phyloP scores from a whole-genome alignment of 37 sponge, comb jelly and placozoan genomes.

The Chondrilla cf. caribensis region DNA sequence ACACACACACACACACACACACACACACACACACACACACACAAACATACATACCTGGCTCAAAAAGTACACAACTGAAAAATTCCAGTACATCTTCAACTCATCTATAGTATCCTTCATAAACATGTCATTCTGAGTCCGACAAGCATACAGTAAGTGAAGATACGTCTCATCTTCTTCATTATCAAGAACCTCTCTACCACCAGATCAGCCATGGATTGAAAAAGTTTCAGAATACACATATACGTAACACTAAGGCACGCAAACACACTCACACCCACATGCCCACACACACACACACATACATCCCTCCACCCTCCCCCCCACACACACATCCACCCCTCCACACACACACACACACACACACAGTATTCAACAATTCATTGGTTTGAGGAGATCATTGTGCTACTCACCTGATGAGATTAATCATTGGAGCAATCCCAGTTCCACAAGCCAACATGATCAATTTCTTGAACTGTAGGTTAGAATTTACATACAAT shows the following conservation, averaged over 20 bases:
- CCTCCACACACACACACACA: too few relatives aligned
- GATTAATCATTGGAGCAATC: slow-evolving; percentile 74
- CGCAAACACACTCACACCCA: too few relatives aligned
- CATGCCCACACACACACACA: too few relatives aligned
- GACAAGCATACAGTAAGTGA: slow-evolving; percentile 53
- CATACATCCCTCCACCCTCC: too few relatives aligned
- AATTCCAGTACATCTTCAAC: slow-evolving; percentile 62
- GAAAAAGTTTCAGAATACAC: too few relatives aligned
- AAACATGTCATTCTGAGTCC: slow-evolving; percentile 64
- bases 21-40: too few relatives aligned
- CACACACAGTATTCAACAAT: too few relatives aligned
- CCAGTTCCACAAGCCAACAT: slow-evolving; percentile 87
- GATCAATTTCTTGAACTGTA: slow-evolving; percentile 39
- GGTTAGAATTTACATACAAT: too few relatives aligned
- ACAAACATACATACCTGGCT: slow-evolving; percentile 18
- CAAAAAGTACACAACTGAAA: slow-evolving; percentile 39
- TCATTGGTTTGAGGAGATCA: too few relatives aligned
- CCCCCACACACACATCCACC: too few relatives aligned
- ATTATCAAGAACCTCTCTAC: slow-evolving; percentile 47
- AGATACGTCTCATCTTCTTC: slow-evolving; percentile 74
- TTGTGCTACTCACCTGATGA: slow-evolving; percentile 40
- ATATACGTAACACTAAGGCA: too few relatives aligned
- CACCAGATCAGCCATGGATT: background rate
- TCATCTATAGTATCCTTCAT: slow-evolving; percentile 62
- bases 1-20: slow-evolving; percentile 25